phyloP scores from a whole-genome alignment of 2,888 invertebrate species.

The Tanytarsus gracilentus region DNA sequence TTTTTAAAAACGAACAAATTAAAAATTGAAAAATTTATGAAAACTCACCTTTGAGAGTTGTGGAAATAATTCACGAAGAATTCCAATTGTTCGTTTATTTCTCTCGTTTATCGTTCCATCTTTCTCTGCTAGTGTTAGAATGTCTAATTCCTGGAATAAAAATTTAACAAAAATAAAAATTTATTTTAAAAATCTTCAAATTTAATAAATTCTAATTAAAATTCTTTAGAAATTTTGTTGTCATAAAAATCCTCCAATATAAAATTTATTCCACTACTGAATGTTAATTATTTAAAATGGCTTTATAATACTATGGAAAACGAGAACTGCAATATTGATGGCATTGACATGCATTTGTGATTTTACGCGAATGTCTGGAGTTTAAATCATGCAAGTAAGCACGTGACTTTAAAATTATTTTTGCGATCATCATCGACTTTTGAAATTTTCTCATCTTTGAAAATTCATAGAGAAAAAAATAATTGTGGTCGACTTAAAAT shows the following conservation, averaged over 20 bases:
- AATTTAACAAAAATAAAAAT: conserved; percentile 31
- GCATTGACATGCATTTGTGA: conserved; percentile 22
- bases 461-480: not conserved
- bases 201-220: no score
- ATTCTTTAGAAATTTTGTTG: no score
- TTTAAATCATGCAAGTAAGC: no score
- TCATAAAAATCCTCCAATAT: no score
- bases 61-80: conserved; percentile 64
- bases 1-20: no score
- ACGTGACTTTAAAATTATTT: no score
- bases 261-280: no score
- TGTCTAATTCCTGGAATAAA: conserved; percentile 54
- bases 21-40: no score
- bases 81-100: conserved; percentile 68
- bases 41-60: conserved; percentile 60
- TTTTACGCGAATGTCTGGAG: not conserved
- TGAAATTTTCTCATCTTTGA: not conserved
- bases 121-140: conserved; percentile 56
- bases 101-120: conserved; percentile 55
- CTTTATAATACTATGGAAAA: not conserved
- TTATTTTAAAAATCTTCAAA: not conserved
- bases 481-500: not conserved
- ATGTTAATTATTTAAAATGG: no score
- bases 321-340: conserved; percentile 2
- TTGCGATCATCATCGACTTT: no score